Base-by-base conservation (phyloP, 1,140 invertebrate genomes). In the Drosophila grimshawi region DNA sequence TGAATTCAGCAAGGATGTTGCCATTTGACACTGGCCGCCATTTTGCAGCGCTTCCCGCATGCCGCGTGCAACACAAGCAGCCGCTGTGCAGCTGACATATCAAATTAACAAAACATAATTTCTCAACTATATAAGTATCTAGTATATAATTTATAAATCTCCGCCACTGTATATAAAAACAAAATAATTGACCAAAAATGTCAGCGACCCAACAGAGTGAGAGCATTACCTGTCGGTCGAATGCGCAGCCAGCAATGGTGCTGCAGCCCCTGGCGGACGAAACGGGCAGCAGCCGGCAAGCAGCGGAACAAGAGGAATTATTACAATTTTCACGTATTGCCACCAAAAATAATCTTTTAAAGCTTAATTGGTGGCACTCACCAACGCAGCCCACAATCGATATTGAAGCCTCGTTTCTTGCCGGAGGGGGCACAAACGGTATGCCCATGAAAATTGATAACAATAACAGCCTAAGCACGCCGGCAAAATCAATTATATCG, bases 291-390 rank as follows among this genome's bases (percentile, higher is more conserved):
- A 51, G n/a, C 27, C 33, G 10, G 19, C 29, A 49, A 32, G 30
- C 8, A 11, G 39, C 1, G 46, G 46, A 43, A 30, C 49, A 52
- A 8, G 61, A 39, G 19, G 46, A 11, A 41, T 49, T 63, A 39
- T 46, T 52, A 29, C 48, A 68, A 7, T 61, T 83, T 11, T 66
- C 85, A n/a, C 37, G 67, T 19, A 85, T 80, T 29, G 85, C 85
- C 4, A 80, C 70, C 6, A 91, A 89, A 55, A 88, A 81, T 27
- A 91, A 91, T 64, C 32, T 76, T 1, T 60, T 91, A 1, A 91
- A 91, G 51, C 71, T 91, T 6, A 85, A 82, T 43, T 91, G 89
- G 89, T 91, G 89, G 89, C 71, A 91, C 60, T 79, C 88, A 3
- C 65, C 88, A 2, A 30, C 63, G 55, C 61, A 75, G 55, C 43